Evolutionary conservation across 2,113 vertebrate genomes (phyloP).

Genomic region (Sinocyclocheilus rhinocerous): DNA sequence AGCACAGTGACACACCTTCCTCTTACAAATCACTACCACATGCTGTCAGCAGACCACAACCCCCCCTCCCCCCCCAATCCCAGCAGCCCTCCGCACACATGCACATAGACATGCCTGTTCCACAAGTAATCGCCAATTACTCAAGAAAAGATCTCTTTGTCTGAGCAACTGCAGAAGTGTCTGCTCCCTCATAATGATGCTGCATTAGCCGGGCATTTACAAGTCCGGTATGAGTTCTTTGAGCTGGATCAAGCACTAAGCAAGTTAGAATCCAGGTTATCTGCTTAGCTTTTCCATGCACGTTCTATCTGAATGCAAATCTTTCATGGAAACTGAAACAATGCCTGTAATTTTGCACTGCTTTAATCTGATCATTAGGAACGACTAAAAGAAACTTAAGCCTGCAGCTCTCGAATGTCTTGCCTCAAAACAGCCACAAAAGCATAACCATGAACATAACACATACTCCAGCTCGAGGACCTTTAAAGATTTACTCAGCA

Average conservation of each 20-base stretch:
- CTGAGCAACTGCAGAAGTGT: conserved; percentile 30
- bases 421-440: not conserved
- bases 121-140: conserved; percentile 58
- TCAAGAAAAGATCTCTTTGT: conserved; percentile 57
- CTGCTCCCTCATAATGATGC: conserved; percentile 53
- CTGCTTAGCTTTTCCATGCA: conserved; percentile 10
- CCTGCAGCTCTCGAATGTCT: not conserved
- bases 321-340: conserved; percentile 27
- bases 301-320: conserved; percentile 4
- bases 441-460: not conserved
- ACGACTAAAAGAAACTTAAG: not conserved
- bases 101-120: conserved; percentile 44
- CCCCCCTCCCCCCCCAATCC: not conserved
- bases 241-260: conserved; percentile 23
- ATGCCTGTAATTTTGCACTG: not conserved
- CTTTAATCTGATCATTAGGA: conserved; percentile 10
- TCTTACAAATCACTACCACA: conserved; percentile 68
- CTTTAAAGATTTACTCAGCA: not conserved
- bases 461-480: not conserved
- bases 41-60: conserved; percentile 58
- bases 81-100: conserved; percentile 13
- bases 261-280: conserved; percentile 31
- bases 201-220: conserved; percentile 48
- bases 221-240: conserved; percentile 37
- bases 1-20: conserved; percentile 69